These are phyloP conservation scores for Drosophila oshimai DNA, from an alignment of 1,140 invertebrate genomes.

Conservation along the genomic window DNA sequence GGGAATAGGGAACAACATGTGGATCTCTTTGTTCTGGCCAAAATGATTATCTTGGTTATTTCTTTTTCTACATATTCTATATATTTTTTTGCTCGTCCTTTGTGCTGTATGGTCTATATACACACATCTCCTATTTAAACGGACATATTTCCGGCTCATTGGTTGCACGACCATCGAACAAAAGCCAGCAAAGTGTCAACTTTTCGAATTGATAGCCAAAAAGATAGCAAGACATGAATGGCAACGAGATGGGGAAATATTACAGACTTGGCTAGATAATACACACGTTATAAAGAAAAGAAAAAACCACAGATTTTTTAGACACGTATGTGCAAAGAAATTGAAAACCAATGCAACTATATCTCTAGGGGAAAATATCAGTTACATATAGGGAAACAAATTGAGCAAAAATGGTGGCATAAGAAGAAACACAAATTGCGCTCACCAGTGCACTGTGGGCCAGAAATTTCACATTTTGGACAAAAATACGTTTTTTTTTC, in stretches of 20 bases:
- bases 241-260: neutral
- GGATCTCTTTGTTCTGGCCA: neutral
- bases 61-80: neutral
- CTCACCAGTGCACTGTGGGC: neutral
- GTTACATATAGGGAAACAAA: constrained; percentile 6
- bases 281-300: neutral
- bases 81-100: neutral
- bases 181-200: constrained; percentile 45
- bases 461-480: too few species aligned
- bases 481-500: too few species aligned
- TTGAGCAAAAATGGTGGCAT: neutral
- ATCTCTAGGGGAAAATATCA: neutral
- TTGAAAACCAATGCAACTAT: constrained; percentile 9
- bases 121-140: neutral
- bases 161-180: constrained; percentile 29
- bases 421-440: constrained; percentile 5
- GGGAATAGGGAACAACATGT: neutral
- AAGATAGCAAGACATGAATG: constrained; percentile 14
- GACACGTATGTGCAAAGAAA: neutral
- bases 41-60: neutral
- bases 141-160: constrained; percentile 37
- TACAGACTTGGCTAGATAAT: neutral
- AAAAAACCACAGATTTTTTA: neutral
- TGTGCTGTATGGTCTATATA: neutral
- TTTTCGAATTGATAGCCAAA: constrained; percentile 40